Evolutionary conservation across 2,888 invertebrate species (phyloP).

Genomic region (Heteromyza rotundicornis): DNA sequence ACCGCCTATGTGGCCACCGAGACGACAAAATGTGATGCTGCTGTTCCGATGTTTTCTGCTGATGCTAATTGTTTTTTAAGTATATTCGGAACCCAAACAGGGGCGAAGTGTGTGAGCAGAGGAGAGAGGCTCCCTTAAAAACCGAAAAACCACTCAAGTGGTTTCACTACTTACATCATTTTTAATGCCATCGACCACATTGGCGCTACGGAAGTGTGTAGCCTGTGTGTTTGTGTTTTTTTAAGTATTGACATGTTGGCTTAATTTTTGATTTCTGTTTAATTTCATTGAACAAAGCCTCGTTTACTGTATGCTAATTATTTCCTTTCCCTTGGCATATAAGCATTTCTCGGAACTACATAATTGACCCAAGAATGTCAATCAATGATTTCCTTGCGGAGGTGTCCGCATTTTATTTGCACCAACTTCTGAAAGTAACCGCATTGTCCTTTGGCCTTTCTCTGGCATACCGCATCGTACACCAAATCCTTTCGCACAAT

Average conservation of each 20-base stretch:
- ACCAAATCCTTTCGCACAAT: conserved; percentile 28
- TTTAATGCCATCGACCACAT: neutral
- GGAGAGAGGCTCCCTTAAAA: neutral
- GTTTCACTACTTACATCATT: conserved; percentile 3
- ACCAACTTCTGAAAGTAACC: neutral
- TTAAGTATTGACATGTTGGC: too few relatives aligned
- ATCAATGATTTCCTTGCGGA: conserved; percentile 12
- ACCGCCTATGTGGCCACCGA: neutral
- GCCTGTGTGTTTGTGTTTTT: neutral
- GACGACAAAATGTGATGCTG: neutral
- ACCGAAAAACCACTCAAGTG: conserved; percentile 5
- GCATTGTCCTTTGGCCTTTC: conserved; percentile 12
- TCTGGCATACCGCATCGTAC: conserved; percentile 8
- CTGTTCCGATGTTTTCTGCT: conserved; percentile 21
- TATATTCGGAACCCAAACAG: conserved; percentile 45
- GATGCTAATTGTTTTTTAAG: conserved; percentile 49
- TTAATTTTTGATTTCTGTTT: neutral
- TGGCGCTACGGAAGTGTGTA: conserved; percentile 23
- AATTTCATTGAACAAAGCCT: neutral
- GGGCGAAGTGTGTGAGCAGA: too few relatives aligned
- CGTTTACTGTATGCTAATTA: too few relatives aligned
- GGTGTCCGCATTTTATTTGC: neutral
- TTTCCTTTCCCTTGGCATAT: too few relatives aligned
- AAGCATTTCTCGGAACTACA: conserved; percentile 47
- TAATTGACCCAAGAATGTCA: conserved; percentile 43